These are phyloP conservation scores for Argynnis bischoffii DNA, from an alignment of 2,888 invertebrate genomes.

Conservation along the genomic window DNA sequence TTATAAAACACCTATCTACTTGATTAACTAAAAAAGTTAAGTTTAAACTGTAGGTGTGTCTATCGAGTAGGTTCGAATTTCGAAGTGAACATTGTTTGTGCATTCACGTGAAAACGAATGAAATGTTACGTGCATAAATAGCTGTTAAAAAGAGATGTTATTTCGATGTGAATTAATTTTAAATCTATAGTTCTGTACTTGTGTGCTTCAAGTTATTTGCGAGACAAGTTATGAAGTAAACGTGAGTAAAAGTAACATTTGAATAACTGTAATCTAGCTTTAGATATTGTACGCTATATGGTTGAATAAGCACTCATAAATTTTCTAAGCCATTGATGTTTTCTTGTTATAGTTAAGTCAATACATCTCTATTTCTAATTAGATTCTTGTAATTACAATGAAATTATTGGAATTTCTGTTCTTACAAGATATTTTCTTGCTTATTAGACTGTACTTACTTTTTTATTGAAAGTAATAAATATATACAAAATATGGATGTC, in stretches of 20 bases:
- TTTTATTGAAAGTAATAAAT: background rate
- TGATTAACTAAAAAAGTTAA: conserved; percentile 14
- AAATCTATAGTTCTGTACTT: conserved; percentile 60
- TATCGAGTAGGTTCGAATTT: conserved; percentile 60
- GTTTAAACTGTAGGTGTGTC: conserved; percentile 58
- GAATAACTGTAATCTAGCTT: conserved; percentile 60
- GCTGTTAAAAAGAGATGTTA: conserved; percentile 44
- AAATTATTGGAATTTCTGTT: conserved; percentile 7
- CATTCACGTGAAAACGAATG: conserved; percentile 61
- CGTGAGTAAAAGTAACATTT: conserved; percentile 70
- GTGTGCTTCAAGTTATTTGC: conserved; percentile 61
- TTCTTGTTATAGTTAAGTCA: conserved; percentile 7
- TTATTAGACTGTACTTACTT: conserved; percentile 1
- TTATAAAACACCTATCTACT: conserved; percentile 26
- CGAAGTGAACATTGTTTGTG: conserved; percentile 63
- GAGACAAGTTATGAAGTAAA: conserved; percentile 55
- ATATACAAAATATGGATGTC: background rate
- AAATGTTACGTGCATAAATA: conserved; percentile 52
- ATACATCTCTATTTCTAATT: conserved; percentile 11
- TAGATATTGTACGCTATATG: conserved; percentile 43
- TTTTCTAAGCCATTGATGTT: conserved; percentile 22
- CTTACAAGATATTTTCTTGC: conserved; percentile 15
- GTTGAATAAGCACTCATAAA: conserved; percentile 47
- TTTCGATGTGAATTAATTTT: conserved; percentile 42
- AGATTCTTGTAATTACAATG: conserved; percentile 19